Evolutionary conservation across 2,797 vertebrate species (phyloP).

Genomic region (Myotis pilosus): DNA sequence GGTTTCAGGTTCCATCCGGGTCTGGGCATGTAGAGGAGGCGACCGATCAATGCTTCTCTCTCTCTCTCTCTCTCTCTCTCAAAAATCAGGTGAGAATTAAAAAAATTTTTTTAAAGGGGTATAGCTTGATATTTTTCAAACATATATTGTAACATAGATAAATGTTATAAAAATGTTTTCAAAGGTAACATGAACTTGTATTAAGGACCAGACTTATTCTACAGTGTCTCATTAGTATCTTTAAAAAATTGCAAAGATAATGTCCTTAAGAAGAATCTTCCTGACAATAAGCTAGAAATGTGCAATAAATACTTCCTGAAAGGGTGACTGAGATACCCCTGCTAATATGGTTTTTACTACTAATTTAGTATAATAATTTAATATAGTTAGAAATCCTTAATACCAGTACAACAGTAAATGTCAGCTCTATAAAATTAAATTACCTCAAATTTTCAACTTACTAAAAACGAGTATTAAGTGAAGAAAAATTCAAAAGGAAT

Average conservation of each 20-base stretch:
- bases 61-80: neutral
- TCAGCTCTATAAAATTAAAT: constrained; percentile 24
- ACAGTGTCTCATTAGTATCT: neutral
- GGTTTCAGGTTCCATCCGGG: too few relatives aligned
- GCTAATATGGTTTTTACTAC: neutral
- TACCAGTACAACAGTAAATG: neutral
- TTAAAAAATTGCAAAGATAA: neutral
- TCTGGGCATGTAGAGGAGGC: too few relatives aligned
- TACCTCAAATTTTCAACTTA: constrained; percentile 28
- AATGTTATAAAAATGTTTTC: neutral
- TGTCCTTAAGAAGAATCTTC: neutral
- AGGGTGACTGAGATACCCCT: neutral
- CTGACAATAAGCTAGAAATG: neutral
- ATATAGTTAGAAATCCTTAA: constrained; percentile 16
- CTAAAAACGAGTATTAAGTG: neutral
- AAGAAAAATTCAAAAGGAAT: neutral
- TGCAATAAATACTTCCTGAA: neutral
- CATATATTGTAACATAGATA: neutral
- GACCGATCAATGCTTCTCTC: neutral
- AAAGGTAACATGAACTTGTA: neutral
- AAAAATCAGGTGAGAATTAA: neutral
- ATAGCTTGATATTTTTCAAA: neutral
- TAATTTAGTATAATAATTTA: neutral
- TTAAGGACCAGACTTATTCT: neutral
- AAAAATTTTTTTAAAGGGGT: neutral